These are phyloP conservation scores for Nyctibius grandis DNA, from an alignment of 2,797 vertebrate genomes.

Conservation along the genomic window DNA sequence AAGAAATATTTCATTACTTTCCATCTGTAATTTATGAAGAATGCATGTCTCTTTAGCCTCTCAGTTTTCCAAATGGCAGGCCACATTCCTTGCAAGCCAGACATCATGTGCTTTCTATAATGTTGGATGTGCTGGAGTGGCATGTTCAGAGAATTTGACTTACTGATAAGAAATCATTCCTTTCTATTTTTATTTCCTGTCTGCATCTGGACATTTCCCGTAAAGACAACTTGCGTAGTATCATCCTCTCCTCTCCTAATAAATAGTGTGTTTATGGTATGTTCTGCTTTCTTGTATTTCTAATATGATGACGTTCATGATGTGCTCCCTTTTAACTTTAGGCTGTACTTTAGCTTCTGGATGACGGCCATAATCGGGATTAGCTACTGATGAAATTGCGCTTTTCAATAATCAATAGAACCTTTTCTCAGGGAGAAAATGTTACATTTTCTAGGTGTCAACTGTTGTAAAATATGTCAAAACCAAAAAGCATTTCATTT, in stretches of 20 bases:
- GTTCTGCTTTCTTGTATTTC: background rate
- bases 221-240: background rate
- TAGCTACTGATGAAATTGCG: background rate
- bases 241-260: background rate
- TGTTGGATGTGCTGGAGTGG: background rate
- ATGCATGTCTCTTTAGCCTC: background rate
- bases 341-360: background rate
- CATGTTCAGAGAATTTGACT: background rate
- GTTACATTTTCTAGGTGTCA: background rate
- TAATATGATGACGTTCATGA: background rate
- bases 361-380: background rate
- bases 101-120: constrained; percentile 14
- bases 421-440: background rate
- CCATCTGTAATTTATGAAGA: background rate
- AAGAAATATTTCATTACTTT: background rate
- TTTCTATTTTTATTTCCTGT: constrained; percentile 52
- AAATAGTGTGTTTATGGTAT: background rate
- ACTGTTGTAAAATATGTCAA: background rate
- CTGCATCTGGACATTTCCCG: background rate
- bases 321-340: background rate
- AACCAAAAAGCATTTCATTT: background rate
- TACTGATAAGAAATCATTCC: constrained; percentile 51
- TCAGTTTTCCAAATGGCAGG: background rate
- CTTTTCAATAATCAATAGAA: background rate
- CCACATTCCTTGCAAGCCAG: constrained; percentile 18